Percentiles rank a stretch among this genome's conserved stretches.
Conservation (phyloP, 2,113 vertebrate genomes). For the Pomatorhinus ruficollis region DNA sequence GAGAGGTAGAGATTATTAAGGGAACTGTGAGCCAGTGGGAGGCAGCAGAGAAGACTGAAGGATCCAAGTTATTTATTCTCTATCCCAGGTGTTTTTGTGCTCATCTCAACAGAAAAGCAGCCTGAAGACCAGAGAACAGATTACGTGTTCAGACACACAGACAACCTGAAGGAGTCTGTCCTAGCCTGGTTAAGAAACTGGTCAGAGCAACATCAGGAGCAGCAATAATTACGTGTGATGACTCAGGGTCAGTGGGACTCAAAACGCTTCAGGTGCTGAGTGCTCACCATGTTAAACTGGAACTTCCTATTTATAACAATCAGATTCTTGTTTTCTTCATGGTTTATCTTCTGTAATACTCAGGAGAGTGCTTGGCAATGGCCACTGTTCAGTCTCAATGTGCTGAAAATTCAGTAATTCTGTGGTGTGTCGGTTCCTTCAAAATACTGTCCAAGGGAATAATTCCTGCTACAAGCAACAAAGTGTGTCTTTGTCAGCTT, state of each 20-base stretch:
- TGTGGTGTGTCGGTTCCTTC: not conserved
- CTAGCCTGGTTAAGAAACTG: not conserved
- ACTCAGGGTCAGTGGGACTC: not conserved
- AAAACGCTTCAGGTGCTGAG: rapidly evolving
- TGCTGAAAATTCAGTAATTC: not conserved
- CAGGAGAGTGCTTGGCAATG: not conserved
- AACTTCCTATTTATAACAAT: not conserved
- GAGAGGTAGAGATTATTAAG: not conserved
- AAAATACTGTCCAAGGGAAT: not conserved
- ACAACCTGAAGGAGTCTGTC: not conserved
- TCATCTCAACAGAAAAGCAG: not conserved
- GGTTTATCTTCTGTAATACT: not conserved
- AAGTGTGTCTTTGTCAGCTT: not conserved
- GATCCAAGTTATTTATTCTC: not conserved
- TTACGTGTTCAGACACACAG: too few species aligned
- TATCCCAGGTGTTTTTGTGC: not conserved
- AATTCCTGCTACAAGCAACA: not conserved
- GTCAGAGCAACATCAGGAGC: not conserved
- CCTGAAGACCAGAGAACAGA: not conserved
- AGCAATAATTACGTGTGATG: not conserved
- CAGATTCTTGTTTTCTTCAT: not conserved
- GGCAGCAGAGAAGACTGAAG: not conserved
- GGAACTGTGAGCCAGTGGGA: not conserved
- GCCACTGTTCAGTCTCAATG: not conserved
- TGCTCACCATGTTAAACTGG: not conserved